Percentiles rank a stretch among this genome's conserved stretches.
phyloP scores from a whole-genome alignment of 2,797 vertebrate genomes.

The Austrolebias charrua region DNA sequence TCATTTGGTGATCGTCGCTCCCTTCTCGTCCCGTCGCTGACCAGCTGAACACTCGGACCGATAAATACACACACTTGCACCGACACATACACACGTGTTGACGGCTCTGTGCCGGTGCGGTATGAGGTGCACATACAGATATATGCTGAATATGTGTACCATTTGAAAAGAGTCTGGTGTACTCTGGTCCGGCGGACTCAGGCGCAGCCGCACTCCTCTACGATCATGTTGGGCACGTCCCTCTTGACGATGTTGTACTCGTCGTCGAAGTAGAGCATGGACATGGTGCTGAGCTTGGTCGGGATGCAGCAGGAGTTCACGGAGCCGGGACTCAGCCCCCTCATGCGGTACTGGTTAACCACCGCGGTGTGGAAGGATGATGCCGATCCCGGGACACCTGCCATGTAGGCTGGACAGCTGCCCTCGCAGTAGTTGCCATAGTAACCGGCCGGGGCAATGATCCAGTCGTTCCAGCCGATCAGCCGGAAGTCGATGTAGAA shows the following conservation, averaged over 20 bases:
- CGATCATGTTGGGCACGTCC: constrained; percentile 99
- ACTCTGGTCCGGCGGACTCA: constrained; percentile 76
- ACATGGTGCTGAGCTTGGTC: constrained; percentile 99
- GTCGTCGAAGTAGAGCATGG: constrained; percentile 99
- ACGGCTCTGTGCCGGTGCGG: constrained; percentile 55
- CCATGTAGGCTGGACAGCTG: constrained; percentile 97
- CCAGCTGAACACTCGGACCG: constrained; percentile 50
- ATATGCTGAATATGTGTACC: constrained; percentile 74
- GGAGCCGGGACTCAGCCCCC: constrained; percentile 93
- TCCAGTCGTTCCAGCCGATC: constrained; percentile 99
- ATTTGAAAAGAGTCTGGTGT: constrained; percentile 67
- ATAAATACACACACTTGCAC: constrained; percentile 71
- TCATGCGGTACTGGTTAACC: constrained; percentile 98
- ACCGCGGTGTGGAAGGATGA: constrained; percentile 98
- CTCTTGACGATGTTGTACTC: constrained; percentile 99
- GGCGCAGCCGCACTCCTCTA: constrained; percentile 98
- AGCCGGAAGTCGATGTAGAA: constrained; percentile 99
- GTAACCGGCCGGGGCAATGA: constrained; percentile 98
- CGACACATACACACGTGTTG: constrained; percentile 37
- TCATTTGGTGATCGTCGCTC: constrained; percentile 76
- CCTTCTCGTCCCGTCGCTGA: constrained; percentile 67
- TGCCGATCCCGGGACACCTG: constrained; percentile 92
- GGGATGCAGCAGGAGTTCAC: constrained; percentile 99
- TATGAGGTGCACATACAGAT: constrained; percentile 54
- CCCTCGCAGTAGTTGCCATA: constrained; percentile 99